Evolutionary conservation across 2,113 vertebrate genomes (phyloP).

Genomic region (Lepisosteus oculatus): DNA sequence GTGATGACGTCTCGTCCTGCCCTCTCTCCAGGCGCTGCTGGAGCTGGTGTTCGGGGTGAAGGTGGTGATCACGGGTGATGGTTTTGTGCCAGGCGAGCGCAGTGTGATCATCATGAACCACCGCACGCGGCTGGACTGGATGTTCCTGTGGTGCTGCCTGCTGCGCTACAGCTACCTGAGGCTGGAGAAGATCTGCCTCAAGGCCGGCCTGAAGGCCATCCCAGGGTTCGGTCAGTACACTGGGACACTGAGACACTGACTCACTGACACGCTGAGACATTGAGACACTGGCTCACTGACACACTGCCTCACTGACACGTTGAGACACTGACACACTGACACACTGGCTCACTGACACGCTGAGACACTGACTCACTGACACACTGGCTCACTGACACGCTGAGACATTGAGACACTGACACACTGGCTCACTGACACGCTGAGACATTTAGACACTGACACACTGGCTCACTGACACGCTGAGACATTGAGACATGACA

Average conservation of each 20-base stretch:
- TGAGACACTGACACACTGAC: not conserved
- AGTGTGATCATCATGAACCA: conserved; percentile 99
- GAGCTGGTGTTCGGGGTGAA: conserved; percentile 92
- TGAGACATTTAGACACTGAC: too few species aligned
- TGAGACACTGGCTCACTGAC: too few species aligned
- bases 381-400: too few species aligned
- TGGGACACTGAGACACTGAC: not conserved
- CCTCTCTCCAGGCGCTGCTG: conserved; percentile 74
- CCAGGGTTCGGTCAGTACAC: conserved; percentile 86
- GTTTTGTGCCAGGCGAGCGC: conserved; percentile 91
- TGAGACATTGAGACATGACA: too few species aligned
- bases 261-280: too few species aligned
- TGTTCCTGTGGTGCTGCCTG: conserved; percentile 97
- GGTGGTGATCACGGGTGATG: conserved; percentile 93
- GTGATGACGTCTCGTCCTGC: not conserved
- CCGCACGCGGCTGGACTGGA: conserved; percentile 96
- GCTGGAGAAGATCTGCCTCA: conserved; percentile 95
- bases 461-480: too few species aligned
- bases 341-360: too few species aligned
- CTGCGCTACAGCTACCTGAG: conserved; percentile 95
- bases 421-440: too few species aligned
- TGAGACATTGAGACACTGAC: too few species aligned
- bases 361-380: too few species aligned
- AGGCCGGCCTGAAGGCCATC: conserved; percentile 87
- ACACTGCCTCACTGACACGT: not conserved